These are phyloP conservation scores for Perdita meconis DNA, from an alignment of 2,888 invertebrate genomes.

Conservation along the genomic window DNA sequence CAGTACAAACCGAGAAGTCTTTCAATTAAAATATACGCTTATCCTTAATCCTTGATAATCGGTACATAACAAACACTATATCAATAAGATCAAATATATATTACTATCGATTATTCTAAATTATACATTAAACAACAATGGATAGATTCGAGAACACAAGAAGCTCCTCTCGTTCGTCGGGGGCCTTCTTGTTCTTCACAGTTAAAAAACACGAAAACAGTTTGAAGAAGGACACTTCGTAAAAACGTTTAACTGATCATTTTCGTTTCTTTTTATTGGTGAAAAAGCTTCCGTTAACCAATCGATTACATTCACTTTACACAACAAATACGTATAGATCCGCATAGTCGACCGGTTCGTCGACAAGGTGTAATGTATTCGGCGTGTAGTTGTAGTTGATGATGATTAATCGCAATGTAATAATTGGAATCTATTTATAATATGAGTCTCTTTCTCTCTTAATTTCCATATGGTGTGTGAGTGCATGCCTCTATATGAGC, in stretches of 20 bases:
- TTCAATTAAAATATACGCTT: conserved; percentile 12
- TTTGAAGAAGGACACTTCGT: conserved; percentile 56
- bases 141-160: conserved; percentile 36
- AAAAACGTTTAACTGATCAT: conserved; percentile 75
- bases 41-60: conserved; percentile 16
- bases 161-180: conserved; percentile 18
- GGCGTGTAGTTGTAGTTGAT: conserved; percentile 45
- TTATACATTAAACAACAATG: conserved; percentile 45
- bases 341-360: conserved; percentile 63
- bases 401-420: conserved; percentile 48
- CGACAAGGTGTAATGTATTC: conserved; percentile 55
- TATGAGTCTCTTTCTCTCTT: conserved; percentile 60
- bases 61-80: conserved; percentile 32
- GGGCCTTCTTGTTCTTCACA: conserved; percentile 21
- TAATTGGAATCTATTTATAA: conserved; percentile 34
- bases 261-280: conserved; percentile 78
- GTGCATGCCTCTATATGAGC: conserved; percentile 33
- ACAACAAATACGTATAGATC: conserved; percentile 70
- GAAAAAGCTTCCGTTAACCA: conserved; percentile 81
- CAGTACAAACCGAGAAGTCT: not conserved
- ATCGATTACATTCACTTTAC: conserved; percentile 80
- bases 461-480: conserved; percentile 40
- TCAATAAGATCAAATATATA: conserved; percentile 31
- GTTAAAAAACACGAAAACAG: conserved; percentile 36
- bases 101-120: conserved; percentile 31